Evolutionary conservation across 2,888 invertebrate genomes (phyloP), one percentile per base, ranked within the genome.

Genomic region (Cantharis rufa): DNA sequence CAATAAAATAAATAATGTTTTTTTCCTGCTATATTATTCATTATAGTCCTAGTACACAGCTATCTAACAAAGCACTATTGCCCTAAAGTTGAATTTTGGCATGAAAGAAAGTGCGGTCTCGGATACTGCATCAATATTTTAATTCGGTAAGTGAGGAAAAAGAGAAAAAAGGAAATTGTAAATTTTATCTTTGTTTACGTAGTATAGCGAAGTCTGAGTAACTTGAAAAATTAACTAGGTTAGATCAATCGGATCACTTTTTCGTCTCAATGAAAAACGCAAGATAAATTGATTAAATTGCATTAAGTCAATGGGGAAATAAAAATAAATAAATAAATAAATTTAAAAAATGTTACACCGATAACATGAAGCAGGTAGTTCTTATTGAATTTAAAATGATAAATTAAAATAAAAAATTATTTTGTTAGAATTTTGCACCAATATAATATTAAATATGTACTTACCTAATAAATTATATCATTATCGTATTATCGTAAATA

Each of bases 71-170:
- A 77, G 77, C 66, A 72, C 72, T 78, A 74, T 66, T 24, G 16
- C 63, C 75, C 76, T 70, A 62, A 78, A 73, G 76, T 70, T 76
- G 71, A 71, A 77, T 24, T 74, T 74, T 77, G 70, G 62, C 75
- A 76, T 69, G 73, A 74, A 78, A 74, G 75, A 78, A 75, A 66
- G 69, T 71, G 73, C 73, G 76, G 76, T 78, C 76, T 78, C 72
- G 71, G 73, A 73, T 69, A 71, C 64, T 62, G 75, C 79, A 79
- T 79, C 78, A 79, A 79, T 79, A 79, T 79, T 79, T 79, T 79
- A 79, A 79, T 76, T 75, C 78, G 72, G 72, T 70, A 71, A 74
- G 71, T 77, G 77, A 75, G 77, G 72, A 70, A 71, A 77, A 75
- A 73, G 71, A 15, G 72, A 70, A 70, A 76, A 78, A 73, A n/a